Conservation (phyloP, 2,888 invertebrate genomes). For the Drosophila antonietae region DNA sequence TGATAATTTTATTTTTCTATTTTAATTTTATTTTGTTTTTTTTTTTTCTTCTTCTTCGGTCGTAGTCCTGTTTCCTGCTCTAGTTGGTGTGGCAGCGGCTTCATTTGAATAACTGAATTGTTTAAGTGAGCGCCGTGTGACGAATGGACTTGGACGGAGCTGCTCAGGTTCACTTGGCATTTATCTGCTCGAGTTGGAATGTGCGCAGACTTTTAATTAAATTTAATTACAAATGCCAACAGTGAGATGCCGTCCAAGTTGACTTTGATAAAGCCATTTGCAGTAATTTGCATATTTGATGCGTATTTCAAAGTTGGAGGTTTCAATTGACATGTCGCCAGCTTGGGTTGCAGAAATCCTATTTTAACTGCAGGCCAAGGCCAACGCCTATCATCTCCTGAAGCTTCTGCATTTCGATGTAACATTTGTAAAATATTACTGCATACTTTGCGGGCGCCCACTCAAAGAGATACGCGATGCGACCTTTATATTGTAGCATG, state of each 20-base stretch:
- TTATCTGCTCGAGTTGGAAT: constrained; percentile 59
- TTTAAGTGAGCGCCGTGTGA: constrained; percentile 65
- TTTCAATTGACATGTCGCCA: constrained; percentile 50
- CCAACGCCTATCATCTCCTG: background rate
- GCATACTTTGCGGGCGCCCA: constrained; percentile 47
- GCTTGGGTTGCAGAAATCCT: constrained; percentile 5
- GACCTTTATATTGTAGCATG: constrained; percentile 47
- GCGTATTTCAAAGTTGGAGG: constrained; percentile 23
- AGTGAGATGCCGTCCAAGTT: constrained; percentile 32
- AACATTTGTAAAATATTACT: constrained; percentile 64
- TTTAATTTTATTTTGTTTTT: background rate
- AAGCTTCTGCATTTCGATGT: constrained; percentile 60
- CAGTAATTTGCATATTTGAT: constrained; percentile 57
- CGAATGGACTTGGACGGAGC: constrained; percentile 59
- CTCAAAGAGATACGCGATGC: constrained; percentile 21
- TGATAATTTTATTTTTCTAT: constrained; percentile 54
- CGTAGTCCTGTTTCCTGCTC: background rate
- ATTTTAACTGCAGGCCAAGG: background rate
- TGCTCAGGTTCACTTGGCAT: constrained; percentile 49
- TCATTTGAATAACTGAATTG: constrained; percentile 76
- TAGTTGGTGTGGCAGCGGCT: constrained; percentile 26
- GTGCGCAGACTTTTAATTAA: constrained; percentile 74
- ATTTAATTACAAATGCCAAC: constrained; percentile 75
- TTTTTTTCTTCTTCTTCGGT: background rate
- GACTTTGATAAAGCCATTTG: constrained; percentile 57